These are phyloP conservation scores for Eupithecia vulgata DNA, from an alignment of 2,888 invertebrate genomes.

Conservation along the genomic window DNA sequence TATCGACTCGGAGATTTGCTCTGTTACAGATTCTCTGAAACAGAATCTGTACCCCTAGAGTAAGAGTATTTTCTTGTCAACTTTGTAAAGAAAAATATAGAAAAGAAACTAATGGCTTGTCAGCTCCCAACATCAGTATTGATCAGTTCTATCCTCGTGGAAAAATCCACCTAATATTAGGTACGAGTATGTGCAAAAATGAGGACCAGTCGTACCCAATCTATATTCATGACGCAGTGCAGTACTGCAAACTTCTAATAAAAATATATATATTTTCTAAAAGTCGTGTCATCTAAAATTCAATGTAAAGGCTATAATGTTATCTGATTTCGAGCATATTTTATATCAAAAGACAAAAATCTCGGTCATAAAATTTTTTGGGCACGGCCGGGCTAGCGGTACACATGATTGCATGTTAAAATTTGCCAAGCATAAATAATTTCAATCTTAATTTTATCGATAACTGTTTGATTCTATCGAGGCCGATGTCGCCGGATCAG, in stretches of 20 bases:
- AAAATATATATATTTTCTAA: no score
- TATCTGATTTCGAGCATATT: neutral
- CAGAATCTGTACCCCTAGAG: slow-evolving; percentile 14
- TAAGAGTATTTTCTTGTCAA: neutral
- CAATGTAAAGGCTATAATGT: neutral
- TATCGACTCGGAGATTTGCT: slow-evolving; percentile 51
- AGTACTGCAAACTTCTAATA: neutral
- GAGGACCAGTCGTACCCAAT: neutral
- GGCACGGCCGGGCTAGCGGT: slow-evolving; percentile 39
- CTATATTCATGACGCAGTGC: neutral
- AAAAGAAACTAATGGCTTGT: neutral
- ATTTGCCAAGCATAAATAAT: slow-evolving; percentile 44
- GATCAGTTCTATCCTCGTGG: neutral
- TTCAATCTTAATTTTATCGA: slow-evolving; percentile 42
- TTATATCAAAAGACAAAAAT: neutral
- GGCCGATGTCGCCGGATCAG: slow-evolving; percentile 35
- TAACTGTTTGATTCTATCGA: slow-evolving; percentile 41
- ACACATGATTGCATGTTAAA: slow-evolving; percentile 41
- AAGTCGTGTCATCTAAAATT: neutral
- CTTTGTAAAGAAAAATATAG: neutral
- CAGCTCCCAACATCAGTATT: neutral
- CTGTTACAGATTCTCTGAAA: slow-evolving; percentile 42
- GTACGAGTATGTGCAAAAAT: neutral
- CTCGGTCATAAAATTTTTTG: slow-evolving; percentile 15
- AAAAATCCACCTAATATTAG: neutral